A percentile compares a stretch with the other conserved stretches of the same genome.
Conservation (phyloP, 2,888 invertebrate genomes). For the Cataglyphis cursor region DNA sequence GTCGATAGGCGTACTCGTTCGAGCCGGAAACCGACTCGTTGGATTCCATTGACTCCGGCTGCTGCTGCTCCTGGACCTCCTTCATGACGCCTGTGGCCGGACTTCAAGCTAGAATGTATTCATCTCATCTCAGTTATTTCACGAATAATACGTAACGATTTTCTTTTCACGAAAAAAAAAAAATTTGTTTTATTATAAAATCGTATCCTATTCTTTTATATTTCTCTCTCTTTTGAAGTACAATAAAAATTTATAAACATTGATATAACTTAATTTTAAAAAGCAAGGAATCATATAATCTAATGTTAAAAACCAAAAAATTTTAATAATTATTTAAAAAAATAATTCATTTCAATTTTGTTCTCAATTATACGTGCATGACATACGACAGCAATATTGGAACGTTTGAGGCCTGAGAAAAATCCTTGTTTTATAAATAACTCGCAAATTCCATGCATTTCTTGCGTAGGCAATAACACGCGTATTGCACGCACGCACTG, state of each 20-base stretch:
- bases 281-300: neutral
- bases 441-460: neutral
- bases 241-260: neutral
- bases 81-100: slow-evolving; percentile 74
- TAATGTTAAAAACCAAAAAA: neutral
- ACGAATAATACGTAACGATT: neutral
- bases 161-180: neutral
- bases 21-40: slow-evolving; percentile 78
- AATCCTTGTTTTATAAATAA: slow-evolving; percentile 44
- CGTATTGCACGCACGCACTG: slow-evolving; percentile 2
- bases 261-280: neutral
- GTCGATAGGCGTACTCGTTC: slow-evolving; percentile 83
- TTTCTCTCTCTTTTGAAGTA: neutral
- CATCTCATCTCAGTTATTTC: neutral
- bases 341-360: neutral
- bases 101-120: slow-evolving; percentile 28
- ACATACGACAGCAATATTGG: neutral
- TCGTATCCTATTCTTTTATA: neutral
- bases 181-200: neutral
- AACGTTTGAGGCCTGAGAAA: neutral
- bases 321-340: neutral
- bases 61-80: slow-evolving; percentile 78
- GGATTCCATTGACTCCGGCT: slow-evolving; percentile 82
- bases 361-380: neutral
- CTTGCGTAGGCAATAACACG: neutral